Base-by-base conservation (phyloP, 1,140 invertebrate species). In the Heliconius eleuchia region DNA sequence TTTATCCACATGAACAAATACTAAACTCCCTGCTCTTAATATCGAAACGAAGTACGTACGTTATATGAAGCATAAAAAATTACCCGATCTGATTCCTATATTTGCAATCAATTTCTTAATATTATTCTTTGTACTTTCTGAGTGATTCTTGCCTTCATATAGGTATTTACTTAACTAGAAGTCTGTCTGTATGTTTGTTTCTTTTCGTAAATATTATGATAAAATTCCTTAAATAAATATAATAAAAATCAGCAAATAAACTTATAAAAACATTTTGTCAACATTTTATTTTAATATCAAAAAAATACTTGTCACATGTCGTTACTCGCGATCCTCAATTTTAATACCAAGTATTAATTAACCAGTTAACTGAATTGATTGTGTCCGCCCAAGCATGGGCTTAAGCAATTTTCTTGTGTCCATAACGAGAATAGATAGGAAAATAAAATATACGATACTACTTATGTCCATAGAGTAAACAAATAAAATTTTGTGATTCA, bases 351-450 rank as follows among this genome's bases (percentile, higher is more conserved):
- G 85, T 86, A 80, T 77, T 88, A 93, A 93, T 93, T 93, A 93
- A 87, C 86, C 85, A 88, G 85, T 93, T 93, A 90, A 78, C 86
- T 87, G 82, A 93, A 93, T 93, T 91, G 89, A 90, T 93, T 88
- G 84, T 85, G 86, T 93, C 91, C 91, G 90, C 80, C 82, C 77
- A 82, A 80, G 75, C 78, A 72, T 77, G 73, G 79, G 82, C 82
- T 85, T 79, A 78, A 73, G 78, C 57, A 74, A 81, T 81, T 78
- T 76, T 80, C 80, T 79, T 79, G 18, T 76, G 52, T 70, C 50
- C 34, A 76, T 66, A 19, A 16, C 42, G 71, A 72, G 5, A 42
- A 72, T 19, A 72, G 71, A 72, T 39, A 39, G 19, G 8, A 71
- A n/a, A 71, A 37, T 39, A 71, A 71, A 71, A 19, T 34, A 39